Base-by-base conservation (phyloP, 2,888 invertebrate species). In the Nemotelus nigrinus region DNA sequence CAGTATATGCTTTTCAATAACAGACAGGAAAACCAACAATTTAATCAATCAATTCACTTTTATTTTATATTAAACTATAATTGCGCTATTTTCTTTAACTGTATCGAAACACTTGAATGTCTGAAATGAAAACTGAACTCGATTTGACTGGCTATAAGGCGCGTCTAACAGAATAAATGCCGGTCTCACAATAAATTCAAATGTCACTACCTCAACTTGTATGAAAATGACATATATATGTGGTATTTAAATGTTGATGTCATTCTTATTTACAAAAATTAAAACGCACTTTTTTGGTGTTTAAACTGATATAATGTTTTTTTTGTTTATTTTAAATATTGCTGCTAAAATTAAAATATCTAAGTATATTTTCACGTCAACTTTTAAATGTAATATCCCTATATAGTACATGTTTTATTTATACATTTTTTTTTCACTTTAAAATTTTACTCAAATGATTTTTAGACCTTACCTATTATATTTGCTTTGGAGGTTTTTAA, bases 351-450 rank as follows among this genome's bases (percentile, higher is more conserved):
- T 48, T n/a, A 67, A 67, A 67, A 67, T 67, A 48, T 48, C 48
- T 67, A 67, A 25, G 50, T 67, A 67, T 47, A 47, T 75, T 60
- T 48, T 75, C 25, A n/a, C 50, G 39, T 50, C 50, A 60, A 45
- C 45, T 25, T 74, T 75, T 75, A 75, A 58, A 60, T 63, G 58
- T 75, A 75, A 25, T 75, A 63, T 75, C n/a, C 50, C 57, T 63
- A 75, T 75, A 64, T 75, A 75, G 43, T 63, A 63, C 75, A 75
- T 63, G 48, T 43, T 58, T 60, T 74, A 60, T 64, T 75, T 75
- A 75, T 75, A 75, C 75, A 75, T 6, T 71, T 71, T 75, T 71
- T 48, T 63, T 41, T 64, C 64, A 64, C 8, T 48, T 63, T 75
- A 74, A 55, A 39, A 71, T 71, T 60, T 74, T 58, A 10, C 48